phyloP scores from a whole-genome alignment of 2,797 vertebrate species.

The Sebastes ruberrimus region DNA sequence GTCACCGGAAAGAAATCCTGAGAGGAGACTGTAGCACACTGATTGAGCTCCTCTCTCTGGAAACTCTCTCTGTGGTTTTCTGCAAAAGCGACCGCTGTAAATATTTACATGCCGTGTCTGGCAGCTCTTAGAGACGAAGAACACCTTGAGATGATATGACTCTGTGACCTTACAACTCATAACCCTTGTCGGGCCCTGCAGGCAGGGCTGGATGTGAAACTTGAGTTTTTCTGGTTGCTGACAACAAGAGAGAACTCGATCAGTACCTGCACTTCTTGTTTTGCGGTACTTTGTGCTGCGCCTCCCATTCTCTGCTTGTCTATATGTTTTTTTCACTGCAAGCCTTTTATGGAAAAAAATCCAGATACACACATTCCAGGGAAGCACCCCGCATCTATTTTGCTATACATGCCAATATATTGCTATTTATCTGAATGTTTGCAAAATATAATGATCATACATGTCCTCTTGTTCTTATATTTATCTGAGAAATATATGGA shows the following conservation, averaged over 20 bases:
- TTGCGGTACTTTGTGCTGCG: neutral
- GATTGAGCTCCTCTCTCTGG: neutral
- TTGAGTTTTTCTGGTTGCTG: neutral
- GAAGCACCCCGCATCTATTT: neutral
- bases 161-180: conserved; percentile 44
- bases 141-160: conserved; percentile 30
- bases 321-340: neutral
- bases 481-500: neutral
- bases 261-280: neutral
- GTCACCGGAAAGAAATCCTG: neutral
- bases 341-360: neutral
- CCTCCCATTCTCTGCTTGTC: neutral
- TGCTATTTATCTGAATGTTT: neutral
- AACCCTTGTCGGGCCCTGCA: conserved; percentile 2
- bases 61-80: neutral
- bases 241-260: conserved; percentile 1
- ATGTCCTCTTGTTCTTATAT: neutral
- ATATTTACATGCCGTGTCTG: conserved; percentile 71
- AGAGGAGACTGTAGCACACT: neutral
- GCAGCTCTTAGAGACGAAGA: conserved; percentile 38
- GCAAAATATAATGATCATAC: neutral
- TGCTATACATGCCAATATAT: neutral
- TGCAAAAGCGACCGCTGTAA: conserved; percentile 41
- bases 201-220: conserved; percentile 18
- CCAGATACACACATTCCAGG: neutral